Evolutionary conservation across 2,888 invertebrate species (phyloP).

Genomic region (Andricus quercusramuli): DNA sequence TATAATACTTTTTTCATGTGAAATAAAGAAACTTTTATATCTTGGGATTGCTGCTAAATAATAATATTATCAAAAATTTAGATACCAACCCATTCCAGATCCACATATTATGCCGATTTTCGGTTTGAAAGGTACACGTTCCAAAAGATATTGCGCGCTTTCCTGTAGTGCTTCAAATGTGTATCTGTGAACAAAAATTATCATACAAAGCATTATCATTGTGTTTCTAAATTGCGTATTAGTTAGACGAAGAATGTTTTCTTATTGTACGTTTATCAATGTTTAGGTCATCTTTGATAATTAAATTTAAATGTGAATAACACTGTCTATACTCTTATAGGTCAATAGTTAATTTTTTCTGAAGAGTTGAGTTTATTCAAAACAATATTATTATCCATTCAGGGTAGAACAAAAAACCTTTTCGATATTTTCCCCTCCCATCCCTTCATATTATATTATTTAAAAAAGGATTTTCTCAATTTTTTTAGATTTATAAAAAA

Average conservation of each 20-base stretch:
- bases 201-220: constrained; percentile 10
- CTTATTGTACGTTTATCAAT: neutral
- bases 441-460: too few relatives aligned
- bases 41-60: neutral
- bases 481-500: too few relatives aligned
- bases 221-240: neutral
- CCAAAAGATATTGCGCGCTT: constrained; percentile 87
- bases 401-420: too few relatives aligned
- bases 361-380: too few relatives aligned
- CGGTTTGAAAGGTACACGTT: constrained; percentile 86
- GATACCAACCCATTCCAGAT: constrained; percentile 91
- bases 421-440: too few relatives aligned
- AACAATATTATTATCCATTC: too few relatives aligned
- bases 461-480: too few relatives aligned
- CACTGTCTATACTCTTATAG: neutral
- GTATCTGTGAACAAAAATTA: constrained; percentile 82
- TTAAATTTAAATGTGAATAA: neutral
- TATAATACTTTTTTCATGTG: neutral
- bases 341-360: too few relatives aligned
- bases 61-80: constrained; percentile 13
- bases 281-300: neutral
- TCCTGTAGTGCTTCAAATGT: constrained; percentile 90
- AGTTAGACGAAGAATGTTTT: neutral
- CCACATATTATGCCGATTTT: constrained; percentile 97
- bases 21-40: too few relatives aligned